Conservation (phyloP, 2,113 vertebrate species). For the Planiliza haematocheilus region DNA sequence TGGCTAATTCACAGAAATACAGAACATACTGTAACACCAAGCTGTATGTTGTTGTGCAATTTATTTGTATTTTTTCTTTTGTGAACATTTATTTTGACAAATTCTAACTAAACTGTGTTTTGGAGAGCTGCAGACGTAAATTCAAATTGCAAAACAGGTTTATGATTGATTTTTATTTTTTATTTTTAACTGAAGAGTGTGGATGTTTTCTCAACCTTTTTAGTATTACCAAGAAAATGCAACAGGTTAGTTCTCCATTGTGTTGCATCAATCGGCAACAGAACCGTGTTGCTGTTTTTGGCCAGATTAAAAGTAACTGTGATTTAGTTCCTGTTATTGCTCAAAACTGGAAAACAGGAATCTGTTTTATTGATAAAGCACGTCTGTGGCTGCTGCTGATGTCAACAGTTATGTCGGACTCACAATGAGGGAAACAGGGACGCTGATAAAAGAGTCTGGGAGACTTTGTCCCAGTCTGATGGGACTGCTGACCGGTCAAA, state of each 20-base stretch:
- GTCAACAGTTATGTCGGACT: constrained; percentile 21
- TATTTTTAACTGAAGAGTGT: too few relatives aligned
- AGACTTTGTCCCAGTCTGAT: constrained; percentile 27
- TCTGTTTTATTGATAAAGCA: constrained; percentile 28
- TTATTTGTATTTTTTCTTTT: too few relatives aligned
- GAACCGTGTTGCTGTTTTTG: background rate
- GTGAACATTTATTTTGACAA: too few relatives aligned
- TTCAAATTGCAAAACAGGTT: too few relatives aligned
- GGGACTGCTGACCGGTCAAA: constrained; percentile 46
- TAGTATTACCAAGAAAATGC: too few relatives aligned
- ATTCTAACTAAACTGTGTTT: too few relatives aligned
- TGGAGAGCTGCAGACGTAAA: too few relatives aligned
- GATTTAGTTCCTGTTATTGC: constrained; percentile 42
- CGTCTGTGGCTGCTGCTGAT: constrained; percentile 19
- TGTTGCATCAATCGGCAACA: background rate
- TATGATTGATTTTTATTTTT: too few relatives aligned
- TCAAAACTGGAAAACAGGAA: constrained; percentile 39
- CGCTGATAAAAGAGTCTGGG: constrained; percentile 48
- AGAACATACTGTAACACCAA: too few relatives aligned
- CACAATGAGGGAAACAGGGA: constrained; percentile 37
- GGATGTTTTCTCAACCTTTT: too few relatives aligned
- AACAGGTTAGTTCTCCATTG: background rate
- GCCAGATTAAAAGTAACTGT: background rate
- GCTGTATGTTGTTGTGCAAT: too few relatives aligned
- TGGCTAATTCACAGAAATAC: too few relatives aligned